Evolutionary conservation across 92 coral and sea anemone species (phyloP).

Genomic region (Epizoanthus scotinus): DNA sequence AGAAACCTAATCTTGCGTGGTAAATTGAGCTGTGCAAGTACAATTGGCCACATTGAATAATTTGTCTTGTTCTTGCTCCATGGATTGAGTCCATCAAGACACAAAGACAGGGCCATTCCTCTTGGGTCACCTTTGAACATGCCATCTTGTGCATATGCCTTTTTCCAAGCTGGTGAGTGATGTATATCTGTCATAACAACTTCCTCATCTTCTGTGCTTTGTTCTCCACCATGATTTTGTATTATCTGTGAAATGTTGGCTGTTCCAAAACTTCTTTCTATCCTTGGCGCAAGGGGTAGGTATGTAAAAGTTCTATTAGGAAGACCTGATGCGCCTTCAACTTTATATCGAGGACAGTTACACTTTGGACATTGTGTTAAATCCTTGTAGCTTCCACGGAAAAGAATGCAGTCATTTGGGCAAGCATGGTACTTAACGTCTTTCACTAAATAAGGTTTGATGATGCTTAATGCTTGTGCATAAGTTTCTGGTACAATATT

Average conservation of each 20-base stretch:
- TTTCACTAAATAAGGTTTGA: conserved; percentile 41
- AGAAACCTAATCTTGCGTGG: neutral
- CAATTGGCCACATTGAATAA: conserved; percentile 1
- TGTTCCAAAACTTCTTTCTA: conserved; percentile 38
- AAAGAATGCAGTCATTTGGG: conserved; percentile 38
- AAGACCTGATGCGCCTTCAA: neutral
- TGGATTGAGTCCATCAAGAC: neutral
- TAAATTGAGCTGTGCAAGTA: conserved; percentile 7
- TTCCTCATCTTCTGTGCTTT: neutral
- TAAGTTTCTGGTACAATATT: neutral
- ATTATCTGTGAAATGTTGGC: neutral
- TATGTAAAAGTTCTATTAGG: conserved; percentile 44
- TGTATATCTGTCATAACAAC: neutral
- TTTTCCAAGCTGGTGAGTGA: neutral
- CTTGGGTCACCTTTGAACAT: neutral
- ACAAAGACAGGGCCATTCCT: neutral
- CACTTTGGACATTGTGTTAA: conserved; percentile 41
- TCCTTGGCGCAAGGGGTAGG: conserved; percentile 52
- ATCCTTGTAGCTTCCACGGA: conserved; percentile 28
- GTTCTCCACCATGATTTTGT: neutral
- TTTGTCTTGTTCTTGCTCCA: conserved; percentile 9
- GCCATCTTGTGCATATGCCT: neutral
- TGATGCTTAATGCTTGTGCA: neutral
- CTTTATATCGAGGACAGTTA: conserved; percentile 31
- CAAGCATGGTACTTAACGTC: conserved; percentile 48